Base-by-base conservation (phyloP, 2,888 invertebrate genomes). In the Morpho deidamia region DNA sequence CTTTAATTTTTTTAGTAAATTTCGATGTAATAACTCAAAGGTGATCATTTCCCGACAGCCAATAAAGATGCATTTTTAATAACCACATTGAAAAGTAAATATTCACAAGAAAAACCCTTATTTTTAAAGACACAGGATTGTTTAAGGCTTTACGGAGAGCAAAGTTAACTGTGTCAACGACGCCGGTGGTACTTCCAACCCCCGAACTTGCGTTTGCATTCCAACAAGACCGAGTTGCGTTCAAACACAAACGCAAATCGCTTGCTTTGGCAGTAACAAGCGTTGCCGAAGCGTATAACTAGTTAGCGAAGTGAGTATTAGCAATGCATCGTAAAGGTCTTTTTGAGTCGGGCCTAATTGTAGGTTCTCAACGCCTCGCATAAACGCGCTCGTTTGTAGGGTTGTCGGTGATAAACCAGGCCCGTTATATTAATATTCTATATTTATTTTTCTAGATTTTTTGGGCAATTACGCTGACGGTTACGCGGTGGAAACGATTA, bases 361-460 rank as follows among this genome's bases (percentile, higher is more conserved):
- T 83, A 86, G 88, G 87, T 79, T 84, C 83, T 82, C 87, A 80
- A 84, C 87, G 87, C 87, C 83, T 85, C 73, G 74, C 67, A 71
- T 71, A 74, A 74, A 70, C 72, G 67, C 66, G 67, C 63, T 76
- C 69, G 71, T 72, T 69, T 61, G 61, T 72, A 84, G 85, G 85
- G 85, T 58, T 84, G 78, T 42, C 63, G 14, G 12, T 11, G 1
- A 23, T 23, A 23, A 23, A 23, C 23, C 23, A 23, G 3, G 23
- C 5, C 23, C 5, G 23, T 23, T 23, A 23, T 23, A 23, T 23
- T 23, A 23, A 23, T 23, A 5, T 23, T 23, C 4, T 23, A 23
- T 23, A 23, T 23, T 23, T 23, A 23, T 23, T 23, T 23, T 23
- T 23, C 3, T 23, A 23, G 23, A 23, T 23, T 23, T 23, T 23